Evolutionary conservation across 2,797 vertebrate genomes (phyloP), one percentile per base, ranked within the genome.

Genomic region (Vespertilio murinus): DNA sequence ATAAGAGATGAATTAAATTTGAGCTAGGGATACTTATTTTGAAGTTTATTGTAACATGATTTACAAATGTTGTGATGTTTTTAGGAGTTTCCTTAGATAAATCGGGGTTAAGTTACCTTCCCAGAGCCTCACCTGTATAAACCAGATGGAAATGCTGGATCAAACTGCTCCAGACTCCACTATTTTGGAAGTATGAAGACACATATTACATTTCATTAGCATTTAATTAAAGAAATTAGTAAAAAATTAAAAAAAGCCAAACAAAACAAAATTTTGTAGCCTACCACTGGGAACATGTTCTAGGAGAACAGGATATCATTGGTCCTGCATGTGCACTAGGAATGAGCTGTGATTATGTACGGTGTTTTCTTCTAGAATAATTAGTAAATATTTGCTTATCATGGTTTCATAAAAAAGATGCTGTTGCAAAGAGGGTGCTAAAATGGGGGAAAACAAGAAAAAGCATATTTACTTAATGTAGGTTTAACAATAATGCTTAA

Each of bases 141-240:
- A 92, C 86, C 93, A 97, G 92, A 97, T 87, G 91, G 93, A 97
- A 96, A 92, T 94, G 78, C 69, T 95, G 85, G 78, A 93, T 98
- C 90, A 88, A 71, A 97, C 92, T 96, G 73, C 80, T 97, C 80
- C 79, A 95, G 93, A 90, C 23, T 96, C 88, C 96, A 95, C 73
- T 95, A 30, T 52, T 96, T 96, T 93, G 91, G 82, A 71, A 96
- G 71, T 95, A 92, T 94, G 40, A 96, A 97, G 97, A 97, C 93
- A 92, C 38, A n/a, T 95, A 88, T 77, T 97, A 93, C 95, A 78
- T 97, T 98, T 94, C 97, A 88, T 97, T 97, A 97, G 93, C 90
- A 94, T 91, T 96, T 97, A 92, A 96, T 92, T 96, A 82, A 96
- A 64, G 78, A 96, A 97, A 92, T 94, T 96, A 95, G 86, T 96